phyloP scores from a whole-genome alignment of 2,888 invertebrate species.

The Phyllotreta cruciferae region DNA sequence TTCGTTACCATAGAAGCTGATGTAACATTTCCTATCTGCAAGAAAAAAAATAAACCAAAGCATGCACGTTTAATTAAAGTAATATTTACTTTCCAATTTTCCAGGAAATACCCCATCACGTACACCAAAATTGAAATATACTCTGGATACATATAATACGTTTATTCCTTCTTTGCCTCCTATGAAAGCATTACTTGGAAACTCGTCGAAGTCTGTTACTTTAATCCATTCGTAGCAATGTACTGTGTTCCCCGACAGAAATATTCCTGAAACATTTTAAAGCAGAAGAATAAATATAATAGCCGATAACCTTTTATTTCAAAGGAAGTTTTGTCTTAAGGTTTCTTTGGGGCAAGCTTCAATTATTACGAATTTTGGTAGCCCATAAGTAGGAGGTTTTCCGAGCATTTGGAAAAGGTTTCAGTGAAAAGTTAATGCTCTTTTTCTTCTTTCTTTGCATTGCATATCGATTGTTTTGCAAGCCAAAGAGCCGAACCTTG shows the following conservation, averaged over 20 bases:
- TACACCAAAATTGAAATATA: slow-evolving; percentile 4
- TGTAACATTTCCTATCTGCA: slow-evolving; percentile 4
- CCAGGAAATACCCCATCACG: slow-evolving; percentile 2
- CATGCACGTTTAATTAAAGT: neutral
- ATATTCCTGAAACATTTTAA: neutral
- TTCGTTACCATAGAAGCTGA: slow-evolving; percentile 7
- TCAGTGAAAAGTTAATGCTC: no score
- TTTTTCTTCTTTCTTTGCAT: no score
- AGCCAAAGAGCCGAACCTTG: no score
- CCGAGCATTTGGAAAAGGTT: no score
- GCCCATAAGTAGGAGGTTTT: no score
- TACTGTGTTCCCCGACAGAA: neutral
- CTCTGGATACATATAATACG: neutral
- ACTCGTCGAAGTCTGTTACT: neutral
- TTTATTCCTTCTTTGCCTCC: neutral
- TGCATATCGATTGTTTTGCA: no score
- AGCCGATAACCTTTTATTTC: no score
- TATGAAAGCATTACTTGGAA: neutral
- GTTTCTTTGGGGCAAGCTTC: no score
- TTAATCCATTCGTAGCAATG: slow-evolving; percentile 8
- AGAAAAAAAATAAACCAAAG: neutral
- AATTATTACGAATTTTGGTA: no score
- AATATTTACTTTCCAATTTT: slow-evolving; percentile 6
- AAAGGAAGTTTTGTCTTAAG: slow-evolving; percentile 2
- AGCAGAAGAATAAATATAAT: no score